A percentile compares a stretch with the other conserved stretches of the same genome.
phyloP scores from a whole-genome alignment of 2,113 vertebrate species.

The Perca schrenkii region DNA sequence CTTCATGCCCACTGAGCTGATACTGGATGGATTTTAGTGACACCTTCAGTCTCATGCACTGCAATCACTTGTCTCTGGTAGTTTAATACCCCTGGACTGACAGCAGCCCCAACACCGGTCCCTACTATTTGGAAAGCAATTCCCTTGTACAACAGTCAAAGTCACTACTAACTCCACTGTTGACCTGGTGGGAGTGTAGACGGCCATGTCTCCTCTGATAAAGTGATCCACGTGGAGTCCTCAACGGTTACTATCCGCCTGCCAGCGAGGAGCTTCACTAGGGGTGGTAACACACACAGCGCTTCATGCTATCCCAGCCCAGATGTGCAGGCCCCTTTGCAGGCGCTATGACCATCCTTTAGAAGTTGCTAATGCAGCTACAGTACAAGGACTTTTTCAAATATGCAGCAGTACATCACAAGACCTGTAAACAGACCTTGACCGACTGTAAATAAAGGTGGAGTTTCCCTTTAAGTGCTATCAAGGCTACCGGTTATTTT shows the following conservation, averaged over 20 bases:
- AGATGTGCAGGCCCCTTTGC: not conserved
- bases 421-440: too few species aligned
- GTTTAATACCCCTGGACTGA: not conserved
- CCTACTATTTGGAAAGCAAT: not conserved
- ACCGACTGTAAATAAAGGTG: not conserved
- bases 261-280: constrained; percentile 1
- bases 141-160: not conserved
- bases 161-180: not conserved
- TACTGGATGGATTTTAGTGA: constrained; percentile 1
- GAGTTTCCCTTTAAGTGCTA: not conserved
- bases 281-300: not conserved
- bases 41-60: not conserved
- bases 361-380: not conserved
- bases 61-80: not conserved
- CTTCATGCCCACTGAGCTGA: constrained; percentile 38
- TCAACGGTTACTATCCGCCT: not conserved
- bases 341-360: not conserved
- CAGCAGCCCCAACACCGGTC: not conserved
- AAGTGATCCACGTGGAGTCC: not conserved
- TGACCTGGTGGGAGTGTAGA: not conserved
- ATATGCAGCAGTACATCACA: not conserved
- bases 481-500: not conserved
- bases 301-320: not conserved
- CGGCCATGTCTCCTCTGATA: constrained; percentile 12
- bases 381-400: not conserved